Evolutionary conservation across 2,113 vertebrate genomes (phyloP), one percentile per base, ranked within the genome.

Genomic region (Pycnonotus jocosus): DNA sequence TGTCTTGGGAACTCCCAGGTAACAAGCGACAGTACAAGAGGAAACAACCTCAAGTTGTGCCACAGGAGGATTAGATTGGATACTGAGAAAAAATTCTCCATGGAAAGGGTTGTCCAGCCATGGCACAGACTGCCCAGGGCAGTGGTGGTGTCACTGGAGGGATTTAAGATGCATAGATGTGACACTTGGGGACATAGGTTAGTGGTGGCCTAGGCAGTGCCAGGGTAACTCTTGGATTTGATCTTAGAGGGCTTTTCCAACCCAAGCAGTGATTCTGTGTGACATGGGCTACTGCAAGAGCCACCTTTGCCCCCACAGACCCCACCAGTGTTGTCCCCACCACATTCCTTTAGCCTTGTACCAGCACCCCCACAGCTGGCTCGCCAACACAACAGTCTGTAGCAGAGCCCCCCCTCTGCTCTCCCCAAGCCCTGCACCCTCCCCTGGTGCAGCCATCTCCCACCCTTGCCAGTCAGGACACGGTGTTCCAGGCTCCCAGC

Each of bases 401-500:
- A 37, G 72, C n/a, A 74, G 44, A 76, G 56, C 42, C 42, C 68
- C n/a, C 35, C 28, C 5, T 15, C 25, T 40, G n/a, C 11, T 58
- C 33, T 9, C 5, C 30, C 25, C 47, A 7, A n/a, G 37, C 31
- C 31, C 40, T 19, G 54, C 79, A 40, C 24, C 30, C 44, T 58
- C 33, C 4, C 2, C 31, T 60, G 58, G 12, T 8, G 17, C 22
- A 50, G 37, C 48, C 44, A 31, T 10, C 33, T 51, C 14, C 24
- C 19, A 9, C 7, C 45, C 69, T 31, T 37, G 12, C 23, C n/a
- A 35, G 74, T 12, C 35, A 11, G 61, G 24, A 30, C 54, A 33
- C 0, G 0, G n/a, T 28, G 38, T 4, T 50, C 47, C 53, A 25
- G 35, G 10, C 18, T 66, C 35, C 53, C 48, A 30, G 44, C 54